A percentile compares a stretch with the other conserved stretches of the same genome.
Conservation (phyloP, 2,113 vertebrate genomes). For the Misgurnus anguillicaudatus region DNA sequence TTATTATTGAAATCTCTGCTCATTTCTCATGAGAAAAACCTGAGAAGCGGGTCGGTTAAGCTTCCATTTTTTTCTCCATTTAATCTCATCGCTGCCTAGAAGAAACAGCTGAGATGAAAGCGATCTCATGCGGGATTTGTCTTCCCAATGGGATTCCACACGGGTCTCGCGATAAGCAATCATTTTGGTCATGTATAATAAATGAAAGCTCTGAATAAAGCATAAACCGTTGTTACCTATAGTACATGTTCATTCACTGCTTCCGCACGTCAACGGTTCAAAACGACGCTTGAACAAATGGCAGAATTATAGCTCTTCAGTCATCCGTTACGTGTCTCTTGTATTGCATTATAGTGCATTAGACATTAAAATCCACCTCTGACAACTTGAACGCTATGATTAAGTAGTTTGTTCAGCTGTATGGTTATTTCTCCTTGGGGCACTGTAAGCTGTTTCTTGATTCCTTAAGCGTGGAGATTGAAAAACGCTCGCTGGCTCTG, state of each 20-base stretch:
- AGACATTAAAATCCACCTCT: slow-evolving; percentile 45
- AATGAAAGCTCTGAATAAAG: not conserved
- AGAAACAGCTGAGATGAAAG: not conserved
- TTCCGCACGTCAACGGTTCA: slow-evolving; percentile 9
- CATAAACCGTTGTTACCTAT: not conserved
- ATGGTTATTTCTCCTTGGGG: slow-evolving; percentile 20
- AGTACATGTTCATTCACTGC: slow-evolving; percentile 5
- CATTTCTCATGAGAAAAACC: not conserved
- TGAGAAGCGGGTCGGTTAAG: not conserved
- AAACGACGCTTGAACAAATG: not conserved
- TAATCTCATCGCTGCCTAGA: not conserved
- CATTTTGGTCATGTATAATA: not conserved
- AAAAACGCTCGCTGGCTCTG: slow-evolving; percentile 58
- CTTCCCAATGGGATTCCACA: not conserved
- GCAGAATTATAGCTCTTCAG: slow-evolving; percentile 5
- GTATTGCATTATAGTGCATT: slow-evolving; percentile 9
- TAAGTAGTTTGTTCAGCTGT: slow-evolving; percentile 28
- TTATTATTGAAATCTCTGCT: not conserved
- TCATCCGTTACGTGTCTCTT: slow-evolving; percentile 13
- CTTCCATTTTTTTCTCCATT: not conserved
- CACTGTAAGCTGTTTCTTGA: slow-evolving; percentile 28
- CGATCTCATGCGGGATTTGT: not conserved
- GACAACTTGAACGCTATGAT: slow-evolving; percentile 26
- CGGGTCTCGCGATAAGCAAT: not conserved
- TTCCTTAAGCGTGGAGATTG: slow-evolving; percentile 56